Evolutionary conservation across 2,888 invertebrate genomes (phyloP).

Genomic region (Hydrotaea cyrtoneurina): DNA sequence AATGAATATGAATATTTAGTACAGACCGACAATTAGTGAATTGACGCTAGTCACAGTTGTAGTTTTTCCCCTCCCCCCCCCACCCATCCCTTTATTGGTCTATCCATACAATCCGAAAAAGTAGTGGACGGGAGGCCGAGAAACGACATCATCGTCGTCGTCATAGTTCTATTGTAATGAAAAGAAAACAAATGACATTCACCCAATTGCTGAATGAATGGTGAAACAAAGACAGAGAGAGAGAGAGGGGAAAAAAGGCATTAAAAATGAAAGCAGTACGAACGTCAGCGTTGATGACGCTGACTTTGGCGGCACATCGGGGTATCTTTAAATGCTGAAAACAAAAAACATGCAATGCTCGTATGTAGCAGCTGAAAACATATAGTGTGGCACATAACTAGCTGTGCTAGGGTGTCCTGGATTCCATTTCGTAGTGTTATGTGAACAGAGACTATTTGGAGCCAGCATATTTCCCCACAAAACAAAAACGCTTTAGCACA

Average conservation of each 20-base stretch:
- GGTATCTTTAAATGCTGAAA: slow-evolving; percentile 25
- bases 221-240: not conserved
- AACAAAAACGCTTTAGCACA: too few species aligned
- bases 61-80: too few species aligned
- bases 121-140: not conserved
- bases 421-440: too few species aligned
- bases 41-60: not conserved
- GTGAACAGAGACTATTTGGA: too few species aligned
- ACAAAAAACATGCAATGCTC: slow-evolving; percentile 44
- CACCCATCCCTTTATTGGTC: too few species aligned
- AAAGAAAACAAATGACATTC: slow-evolving; percentile 63
- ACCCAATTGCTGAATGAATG: slow-evolving; percentile 57
- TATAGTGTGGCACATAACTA: not conserved
- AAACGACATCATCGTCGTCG: not conserved
- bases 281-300: not conserved
- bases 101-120: not conserved
- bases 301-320: not conserved
- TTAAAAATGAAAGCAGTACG: slow-evolving; percentile 64
- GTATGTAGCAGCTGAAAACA: not conserved
- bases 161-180: not conserved
- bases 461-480: too few species aligned
- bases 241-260: slow-evolving; percentile 38
- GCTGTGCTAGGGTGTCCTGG: not conserved
- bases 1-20: slow-evolving; percentile 47
- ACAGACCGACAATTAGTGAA: slow-evolving; percentile 27